Percentiles rank a stretch among this genome's conserved stretches.
These are phyloP conservation scores for Chaetodon auriga DNA, from an alignment of 2,113 vertebrate genomes.

Conservation along the genomic window DNA sequence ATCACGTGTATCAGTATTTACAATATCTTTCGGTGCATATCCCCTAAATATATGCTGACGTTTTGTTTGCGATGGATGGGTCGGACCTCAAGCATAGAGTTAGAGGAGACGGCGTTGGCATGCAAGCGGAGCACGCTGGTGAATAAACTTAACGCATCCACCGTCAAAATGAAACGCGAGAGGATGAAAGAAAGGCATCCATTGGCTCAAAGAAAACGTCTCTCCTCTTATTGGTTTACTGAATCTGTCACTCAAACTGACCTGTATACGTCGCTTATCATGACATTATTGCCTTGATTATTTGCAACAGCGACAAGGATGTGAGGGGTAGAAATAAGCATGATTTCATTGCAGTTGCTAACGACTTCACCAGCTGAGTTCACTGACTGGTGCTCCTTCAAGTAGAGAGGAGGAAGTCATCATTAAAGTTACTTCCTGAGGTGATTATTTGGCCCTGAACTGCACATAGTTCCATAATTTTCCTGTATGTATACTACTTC, in stretches of 20 bases:
- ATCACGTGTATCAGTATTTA: accelerated
- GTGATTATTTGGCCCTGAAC: neutral
- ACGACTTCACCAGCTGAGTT: neutral
- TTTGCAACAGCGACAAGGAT: neutral
- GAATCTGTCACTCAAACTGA: conserved; percentile 52
- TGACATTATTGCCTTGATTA: neutral
- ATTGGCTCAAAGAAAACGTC: conserved; percentile 52
- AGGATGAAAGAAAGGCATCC: conserved; percentile 42
- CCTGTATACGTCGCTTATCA: conserved; percentile 29
- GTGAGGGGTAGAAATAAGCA: neutral
- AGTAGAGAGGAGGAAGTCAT: neutral
- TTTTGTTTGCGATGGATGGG: neutral
- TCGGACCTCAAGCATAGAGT: neutral
- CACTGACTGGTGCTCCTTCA: neutral
- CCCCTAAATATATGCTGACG: neutral
- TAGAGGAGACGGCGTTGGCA: neutral
- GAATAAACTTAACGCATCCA: conserved; percentile 19
- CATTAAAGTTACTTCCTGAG: neutral
- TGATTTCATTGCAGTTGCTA: neutral
- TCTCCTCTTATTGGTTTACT: conserved; percentile 27
- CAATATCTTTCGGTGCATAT: neutral
- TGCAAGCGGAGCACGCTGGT: conserved; percentile 13
- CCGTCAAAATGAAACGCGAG: neutral
- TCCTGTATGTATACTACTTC: too few species aligned
- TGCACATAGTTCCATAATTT: neutral